Conservation (phyloP, 2,797 vertebrate species). For the Prionace glauca region DNA sequence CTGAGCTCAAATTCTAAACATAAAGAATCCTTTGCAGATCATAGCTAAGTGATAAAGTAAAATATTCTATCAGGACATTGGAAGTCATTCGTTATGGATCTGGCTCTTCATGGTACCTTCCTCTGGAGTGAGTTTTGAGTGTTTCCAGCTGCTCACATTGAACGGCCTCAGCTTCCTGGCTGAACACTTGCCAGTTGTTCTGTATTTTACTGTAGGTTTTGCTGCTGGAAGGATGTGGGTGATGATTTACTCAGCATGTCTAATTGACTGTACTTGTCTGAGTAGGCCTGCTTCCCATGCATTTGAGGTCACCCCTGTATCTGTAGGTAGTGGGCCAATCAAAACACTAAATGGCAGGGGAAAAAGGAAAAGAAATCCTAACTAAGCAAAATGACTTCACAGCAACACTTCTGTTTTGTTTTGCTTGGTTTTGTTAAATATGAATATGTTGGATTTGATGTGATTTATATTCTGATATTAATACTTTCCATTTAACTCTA, state of each 20-base stretch:
- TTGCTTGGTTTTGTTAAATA: neutral
- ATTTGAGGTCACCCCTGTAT: conserved; percentile 54
- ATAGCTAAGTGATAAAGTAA: conserved; percentile 5
- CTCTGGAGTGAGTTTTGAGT: conserved; percentile 58
- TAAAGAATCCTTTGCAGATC: neutral
- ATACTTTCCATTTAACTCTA: neutral
- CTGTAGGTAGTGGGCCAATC: conserved; percentile 58
- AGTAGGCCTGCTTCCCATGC: conserved; percentile 50
- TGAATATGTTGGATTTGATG: neutral
- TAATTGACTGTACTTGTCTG: conserved; percentile 60
- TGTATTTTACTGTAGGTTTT: conserved; percentile 48
- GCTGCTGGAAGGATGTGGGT: conserved; percentile 61
- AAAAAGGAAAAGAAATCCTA: conserved; percentile 46
- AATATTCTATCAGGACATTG: conserved; percentile 59
- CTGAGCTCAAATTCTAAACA: neutral
- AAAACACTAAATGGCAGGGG: conserved; percentile 59
- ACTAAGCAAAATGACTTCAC: conserved; percentile 58
- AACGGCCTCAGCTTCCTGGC: conserved; percentile 57
- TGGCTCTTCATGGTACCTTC: conserved; percentile 57
- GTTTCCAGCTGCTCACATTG: conserved; percentile 71
- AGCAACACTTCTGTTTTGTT: conserved; percentile 50
- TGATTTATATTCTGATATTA: neutral
- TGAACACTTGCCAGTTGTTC: conserved; percentile 55
- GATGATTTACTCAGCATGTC: conserved; percentile 68
- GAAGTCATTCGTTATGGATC: conserved; percentile 58